These are phyloP conservation scores for Pteropus alecto DNA, from an alignment of 2,113 vertebrate species.

Conservation along the genomic window DNA sequence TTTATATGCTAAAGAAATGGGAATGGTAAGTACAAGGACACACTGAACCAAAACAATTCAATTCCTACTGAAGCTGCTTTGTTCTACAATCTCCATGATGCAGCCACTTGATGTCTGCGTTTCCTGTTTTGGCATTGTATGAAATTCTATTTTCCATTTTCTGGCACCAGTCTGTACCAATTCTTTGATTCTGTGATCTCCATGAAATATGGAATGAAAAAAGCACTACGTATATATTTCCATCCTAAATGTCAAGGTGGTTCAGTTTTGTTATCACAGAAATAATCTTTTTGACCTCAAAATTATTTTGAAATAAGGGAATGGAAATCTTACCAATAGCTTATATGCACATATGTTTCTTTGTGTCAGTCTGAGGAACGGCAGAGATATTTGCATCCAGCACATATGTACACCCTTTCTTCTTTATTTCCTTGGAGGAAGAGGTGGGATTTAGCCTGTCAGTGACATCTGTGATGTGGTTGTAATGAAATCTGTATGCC, in stretches of 20 bases:
- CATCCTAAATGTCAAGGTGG: neutral
- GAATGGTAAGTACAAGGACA: neutral
- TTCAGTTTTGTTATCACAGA: neutral
- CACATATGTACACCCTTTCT: neutral
- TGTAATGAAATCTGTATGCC: neutral
- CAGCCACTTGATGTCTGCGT: neutral
- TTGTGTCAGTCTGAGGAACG: neutral
- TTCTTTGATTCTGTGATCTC: neutral
- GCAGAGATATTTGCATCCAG: neutral
- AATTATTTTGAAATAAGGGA: neutral
- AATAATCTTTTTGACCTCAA: neutral
- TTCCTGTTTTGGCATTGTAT: neutral
- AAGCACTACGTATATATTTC: neutral
- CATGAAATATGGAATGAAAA: neutral
- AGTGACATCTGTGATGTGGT: neutral
- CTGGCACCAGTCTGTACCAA: neutral
- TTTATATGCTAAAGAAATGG: neutral
- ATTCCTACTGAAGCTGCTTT: neutral
- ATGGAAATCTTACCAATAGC: neutral
- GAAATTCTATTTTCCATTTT: neutral
- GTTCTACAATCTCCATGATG: neutral
- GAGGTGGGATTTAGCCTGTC: neutral
- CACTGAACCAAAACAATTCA: neutral
- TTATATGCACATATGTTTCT: neutral
- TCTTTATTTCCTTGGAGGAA: slow-evolving; percentile 38